Conservation (phyloP, 2,113 vertebrate species). For the Phrynosoma platyrhinos region DNA sequence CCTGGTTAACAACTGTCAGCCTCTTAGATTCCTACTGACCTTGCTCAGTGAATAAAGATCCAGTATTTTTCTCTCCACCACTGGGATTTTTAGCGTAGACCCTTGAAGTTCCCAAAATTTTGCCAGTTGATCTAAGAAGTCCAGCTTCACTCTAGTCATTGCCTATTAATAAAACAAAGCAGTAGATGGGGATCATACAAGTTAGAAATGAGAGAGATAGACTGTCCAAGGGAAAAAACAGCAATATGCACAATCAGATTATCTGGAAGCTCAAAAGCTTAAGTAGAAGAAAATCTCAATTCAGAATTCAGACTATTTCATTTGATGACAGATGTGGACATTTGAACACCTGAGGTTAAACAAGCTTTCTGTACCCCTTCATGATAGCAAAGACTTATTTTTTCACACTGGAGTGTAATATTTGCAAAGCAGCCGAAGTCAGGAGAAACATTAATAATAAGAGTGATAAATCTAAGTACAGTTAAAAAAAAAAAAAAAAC, state of each 20-base stretch:
- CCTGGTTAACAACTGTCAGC: neutral
- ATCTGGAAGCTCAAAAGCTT: neutral
- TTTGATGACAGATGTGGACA: neutral
- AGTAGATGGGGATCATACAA: fast-evolving
- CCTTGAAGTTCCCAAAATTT: constrained; percentile 99
- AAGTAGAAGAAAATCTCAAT: neutral
- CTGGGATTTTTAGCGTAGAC: constrained; percentile 93
- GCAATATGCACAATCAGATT: neutral
- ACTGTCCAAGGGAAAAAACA: neutral
- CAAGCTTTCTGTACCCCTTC: neutral
- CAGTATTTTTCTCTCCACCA: constrained; percentile 93
- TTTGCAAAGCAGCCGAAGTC: no score
- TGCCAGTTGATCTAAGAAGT: constrained; percentile 96
- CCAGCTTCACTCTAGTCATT: constrained; percentile 95
- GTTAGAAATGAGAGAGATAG: neutral
- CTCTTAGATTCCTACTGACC: constrained; percentile 70
- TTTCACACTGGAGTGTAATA: no score
- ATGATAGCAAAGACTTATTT: no score
- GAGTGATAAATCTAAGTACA: no score
- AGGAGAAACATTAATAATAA: no score
- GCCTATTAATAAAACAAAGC: constrained; percentile 79
- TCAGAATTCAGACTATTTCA: neutral
- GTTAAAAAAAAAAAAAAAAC: no score
- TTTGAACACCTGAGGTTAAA: neutral
- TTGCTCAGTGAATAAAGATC: constrained; percentile 96